Evolutionary conservation across 2,888 invertebrate genomes (phyloP).

Genomic region (Campaea margaritaria): DNA sequence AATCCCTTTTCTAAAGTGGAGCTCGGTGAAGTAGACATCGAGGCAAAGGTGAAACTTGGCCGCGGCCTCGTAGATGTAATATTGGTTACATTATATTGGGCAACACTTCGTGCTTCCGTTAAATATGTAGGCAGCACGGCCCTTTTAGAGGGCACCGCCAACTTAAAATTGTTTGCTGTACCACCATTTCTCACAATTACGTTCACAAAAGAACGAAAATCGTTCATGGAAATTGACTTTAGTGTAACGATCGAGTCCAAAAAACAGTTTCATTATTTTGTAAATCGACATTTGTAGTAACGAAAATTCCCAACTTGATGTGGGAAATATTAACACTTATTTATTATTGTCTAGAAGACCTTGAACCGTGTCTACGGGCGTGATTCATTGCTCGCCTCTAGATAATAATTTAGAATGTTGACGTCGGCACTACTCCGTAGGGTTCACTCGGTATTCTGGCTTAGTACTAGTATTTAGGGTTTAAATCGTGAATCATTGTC

Average conservation of each 20-base stretch:
- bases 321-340: constrained; percentile 23
- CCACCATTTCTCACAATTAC: constrained; percentile 20
- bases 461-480: constrained; percentile 4
- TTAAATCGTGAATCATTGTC: constrained; percentile 1
- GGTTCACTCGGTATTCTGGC: constrained; percentile 23
- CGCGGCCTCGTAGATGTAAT: constrained; percentile 67
- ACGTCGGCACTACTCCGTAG: constrained; percentile 13
- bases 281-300: constrained; percentile 5
- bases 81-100: constrained; percentile 60
- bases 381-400: constrained; percentile 22
- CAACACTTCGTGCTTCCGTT: constrained; percentile 76
- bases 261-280: not conserved
- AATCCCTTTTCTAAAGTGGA: constrained; percentile 45
- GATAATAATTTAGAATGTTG: constrained; percentile 18
- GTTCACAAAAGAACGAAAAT: constrained; percentile 13
- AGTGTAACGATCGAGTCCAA: not conserved
- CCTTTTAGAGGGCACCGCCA: constrained; percentile 30
- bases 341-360: constrained; percentile 28
- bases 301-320: constrained; percentile 11
- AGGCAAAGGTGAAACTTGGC: constrained; percentile 73
- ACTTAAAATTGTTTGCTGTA: constrained; percentile 5
- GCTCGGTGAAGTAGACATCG: constrained; percentile 53
- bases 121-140: constrained; percentile 50
- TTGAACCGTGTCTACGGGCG: constrained; percentile 27
- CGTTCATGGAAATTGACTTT: not conserved